phyloP scores from a whole-genome alignment of 2,797 vertebrate species.

The Sebastes goodei region DNA sequence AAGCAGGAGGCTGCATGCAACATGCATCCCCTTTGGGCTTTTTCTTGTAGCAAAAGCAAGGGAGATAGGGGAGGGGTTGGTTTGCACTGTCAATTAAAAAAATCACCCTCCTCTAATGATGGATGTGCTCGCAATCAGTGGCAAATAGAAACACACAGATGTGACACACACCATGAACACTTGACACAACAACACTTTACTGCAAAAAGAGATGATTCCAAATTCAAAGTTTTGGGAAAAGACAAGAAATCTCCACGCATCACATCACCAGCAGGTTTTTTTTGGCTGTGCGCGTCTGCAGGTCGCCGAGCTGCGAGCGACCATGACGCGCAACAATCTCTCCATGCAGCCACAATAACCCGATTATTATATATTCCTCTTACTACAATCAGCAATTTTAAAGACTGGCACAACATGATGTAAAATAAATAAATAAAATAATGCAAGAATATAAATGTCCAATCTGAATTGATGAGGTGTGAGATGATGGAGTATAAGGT shows the following conservation, averaged over 20 bases:
- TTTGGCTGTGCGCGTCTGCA: conserved; percentile 62
- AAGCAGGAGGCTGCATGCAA: conserved; percentile 48
- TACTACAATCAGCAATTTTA: conserved; percentile 3
- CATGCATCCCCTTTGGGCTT: conserved; percentile 49
- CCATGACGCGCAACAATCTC: conserved; percentile 62
- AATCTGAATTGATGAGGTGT: conserved; percentile 24
- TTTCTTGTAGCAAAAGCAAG: conserved; percentile 42
- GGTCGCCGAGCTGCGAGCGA: conserved; percentile 58
- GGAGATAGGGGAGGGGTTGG: conserved; percentile 20
- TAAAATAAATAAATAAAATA: neutral
- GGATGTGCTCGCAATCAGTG: conserved; percentile 8
- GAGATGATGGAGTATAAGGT: conserved; percentile 50
- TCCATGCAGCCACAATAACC: conserved; percentile 20
- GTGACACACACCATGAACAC: neutral
- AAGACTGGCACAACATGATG: conserved; percentile 1
- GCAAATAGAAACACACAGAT: neutral
- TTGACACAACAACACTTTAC: neutral
- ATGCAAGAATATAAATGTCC: conserved; percentile 10
- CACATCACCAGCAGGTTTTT: conserved; percentile 23
- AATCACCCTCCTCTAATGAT: conserved; percentile 14
- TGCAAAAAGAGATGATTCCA: conserved; percentile 25
- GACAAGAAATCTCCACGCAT: conserved; percentile 52
- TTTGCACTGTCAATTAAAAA: conserved; percentile 55
- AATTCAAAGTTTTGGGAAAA: conserved; percentile 64
- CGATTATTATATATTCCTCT: neutral